phyloP scores from a whole-genome alignment of 2,888 invertebrate species.

The Pheosia tremula region DNA sequence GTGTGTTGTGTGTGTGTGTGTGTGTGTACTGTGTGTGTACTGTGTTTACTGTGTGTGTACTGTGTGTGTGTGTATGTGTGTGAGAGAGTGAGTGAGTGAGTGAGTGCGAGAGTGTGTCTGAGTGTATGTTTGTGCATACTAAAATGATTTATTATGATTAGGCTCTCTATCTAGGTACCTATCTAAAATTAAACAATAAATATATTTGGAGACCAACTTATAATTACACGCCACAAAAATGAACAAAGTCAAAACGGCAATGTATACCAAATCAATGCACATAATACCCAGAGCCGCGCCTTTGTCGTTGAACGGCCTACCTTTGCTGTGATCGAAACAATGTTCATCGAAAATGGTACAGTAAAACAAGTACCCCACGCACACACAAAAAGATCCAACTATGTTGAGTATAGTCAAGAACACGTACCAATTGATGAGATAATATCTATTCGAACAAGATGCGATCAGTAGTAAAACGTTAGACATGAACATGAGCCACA shows the following conservation, averaged over 20 bases:
- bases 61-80: no score
- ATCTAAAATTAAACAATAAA: conserved; percentile 11
- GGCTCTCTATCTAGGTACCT: no score
- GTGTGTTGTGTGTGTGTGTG: no score
- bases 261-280: not conserved
- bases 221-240: conserved; percentile 11
- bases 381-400: not conserved
- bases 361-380: not conserved
- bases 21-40: no score
- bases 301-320: not conserved
- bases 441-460: not conserved
- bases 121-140: no score
- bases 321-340: conserved; percentile 7
- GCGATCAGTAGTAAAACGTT: conserved; percentile 1
- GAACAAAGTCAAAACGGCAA: not conserved
- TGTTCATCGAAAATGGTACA: not conserved
- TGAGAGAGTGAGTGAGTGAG: no score
- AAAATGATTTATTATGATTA: no score
- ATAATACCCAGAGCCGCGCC: not conserved
- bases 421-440: not conserved
- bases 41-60: no score
- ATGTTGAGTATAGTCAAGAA: conserved; percentile 3
- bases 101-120: no score
- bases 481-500: conserved; percentile 6
- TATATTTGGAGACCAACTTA: conserved; percentile 6